Evolutionary conservation across 1,140 invertebrate species (phyloP).

Genomic region (Plodia interpunctella): DNA sequence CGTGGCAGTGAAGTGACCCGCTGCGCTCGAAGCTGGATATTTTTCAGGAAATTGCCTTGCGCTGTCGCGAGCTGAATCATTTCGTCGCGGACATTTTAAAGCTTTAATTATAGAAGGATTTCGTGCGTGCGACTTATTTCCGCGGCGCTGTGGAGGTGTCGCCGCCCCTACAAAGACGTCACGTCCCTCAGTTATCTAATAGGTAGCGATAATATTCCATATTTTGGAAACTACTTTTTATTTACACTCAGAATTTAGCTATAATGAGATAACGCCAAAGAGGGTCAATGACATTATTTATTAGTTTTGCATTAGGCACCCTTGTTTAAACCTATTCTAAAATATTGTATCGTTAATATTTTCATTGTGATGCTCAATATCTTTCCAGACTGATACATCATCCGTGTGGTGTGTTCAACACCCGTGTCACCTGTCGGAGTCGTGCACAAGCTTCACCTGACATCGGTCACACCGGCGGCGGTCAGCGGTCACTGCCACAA

Average conservation of each 20-base stretch:
- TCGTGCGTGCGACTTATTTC: slow-evolving; percentile 8
- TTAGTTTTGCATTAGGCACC: no score
- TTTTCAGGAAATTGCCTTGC: slow-evolving; percentile 19
- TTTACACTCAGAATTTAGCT: no score
- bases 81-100: slow-evolving; percentile 14
- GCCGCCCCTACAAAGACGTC: not conserved
- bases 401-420: not conserved
- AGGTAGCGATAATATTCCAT: no score
- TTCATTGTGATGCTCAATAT: no score
- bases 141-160: not conserved
- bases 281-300: no score
- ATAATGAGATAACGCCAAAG: no score
- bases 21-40: slow-evolving; percentile 13
- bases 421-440: not conserved
- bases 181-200: not conserved
- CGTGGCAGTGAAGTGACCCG: not conserved
- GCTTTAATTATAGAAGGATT: slow-evolving; percentile 18
- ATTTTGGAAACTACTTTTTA: no score
- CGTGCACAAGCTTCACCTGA: not conserved
- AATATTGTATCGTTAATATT: no score
- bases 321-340: no score
- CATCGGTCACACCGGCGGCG: not conserved
- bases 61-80: slow-evolving; percentile 14
- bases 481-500: not conserved
- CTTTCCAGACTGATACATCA: not conserved